phyloP scores from a whole-genome alignment of 2,888 invertebrate genomes.

The Eristalis tenax region DNA sequence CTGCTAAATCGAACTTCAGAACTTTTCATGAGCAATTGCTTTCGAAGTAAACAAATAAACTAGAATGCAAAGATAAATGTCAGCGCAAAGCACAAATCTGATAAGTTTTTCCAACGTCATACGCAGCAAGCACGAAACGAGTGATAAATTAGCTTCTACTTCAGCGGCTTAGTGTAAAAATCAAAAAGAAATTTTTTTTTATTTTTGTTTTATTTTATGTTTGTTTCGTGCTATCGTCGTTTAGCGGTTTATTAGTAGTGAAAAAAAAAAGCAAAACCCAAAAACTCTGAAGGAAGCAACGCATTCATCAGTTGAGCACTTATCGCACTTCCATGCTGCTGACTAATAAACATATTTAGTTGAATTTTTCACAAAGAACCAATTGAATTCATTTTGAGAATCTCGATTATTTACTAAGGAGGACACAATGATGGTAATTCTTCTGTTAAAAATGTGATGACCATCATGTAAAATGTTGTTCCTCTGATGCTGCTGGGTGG shows the following conservation, averaged over 20 bases:
- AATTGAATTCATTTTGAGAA: slow-evolving; percentile 13
- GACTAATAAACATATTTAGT: slow-evolving; percentile 48
- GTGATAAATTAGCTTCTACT: slow-evolving; percentile 33
- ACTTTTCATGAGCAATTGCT: slow-evolving; percentile 10
- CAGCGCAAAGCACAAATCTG: slow-evolving; percentile 23
- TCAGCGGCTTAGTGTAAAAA: slow-evolving; percentile 48
- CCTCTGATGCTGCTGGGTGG: not conserved
- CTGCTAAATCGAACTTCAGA: slow-evolving; percentile 46
- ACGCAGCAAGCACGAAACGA: slow-evolving; percentile 47
- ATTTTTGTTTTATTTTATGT: slow-evolving; percentile 66
- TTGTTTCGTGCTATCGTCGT: slow-evolving; percentile 52
- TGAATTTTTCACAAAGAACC: slow-evolving; percentile 21
- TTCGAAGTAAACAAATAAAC: slow-evolving; percentile 64
- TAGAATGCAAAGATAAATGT: slow-evolving; percentile 55
- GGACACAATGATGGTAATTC: slow-evolving; percentile 61
- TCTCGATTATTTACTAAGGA: not conserved
- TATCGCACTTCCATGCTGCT: slow-evolving; percentile 52
- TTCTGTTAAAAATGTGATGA: not conserved
- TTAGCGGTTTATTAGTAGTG: not conserved
- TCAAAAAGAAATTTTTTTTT: slow-evolving; percentile 43
- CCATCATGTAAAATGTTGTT: not conserved
- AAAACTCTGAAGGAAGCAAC: slow-evolving; percentile 4
- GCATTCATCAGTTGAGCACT: slow-evolving; percentile 21
- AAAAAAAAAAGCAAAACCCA: not conserved
- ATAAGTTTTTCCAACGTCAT: slow-evolving; percentile 69